A percentile compares a stretch with the other conserved stretches of the same genome.
These are phyloP conservation scores for Eudemis profundana DNA, from an alignment of 2,888 invertebrate species.

Conservation along the genomic window DNA sequence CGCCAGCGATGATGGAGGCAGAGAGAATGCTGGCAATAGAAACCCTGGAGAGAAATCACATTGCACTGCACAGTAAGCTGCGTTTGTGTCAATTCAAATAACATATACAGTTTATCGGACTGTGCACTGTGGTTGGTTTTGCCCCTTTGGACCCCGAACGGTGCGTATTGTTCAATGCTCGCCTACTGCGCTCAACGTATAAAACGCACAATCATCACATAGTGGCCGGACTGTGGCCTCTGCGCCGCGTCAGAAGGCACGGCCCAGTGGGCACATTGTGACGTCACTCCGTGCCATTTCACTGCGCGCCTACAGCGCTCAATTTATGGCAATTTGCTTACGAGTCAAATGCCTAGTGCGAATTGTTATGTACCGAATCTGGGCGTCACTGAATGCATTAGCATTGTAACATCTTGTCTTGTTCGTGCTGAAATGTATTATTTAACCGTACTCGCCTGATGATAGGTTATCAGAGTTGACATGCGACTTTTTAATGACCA, in stretches of 20 bases:
- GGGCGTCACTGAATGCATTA: background rate
- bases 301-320: conserved; percentile 18
- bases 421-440: too few species aligned
- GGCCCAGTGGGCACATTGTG: conserved; percentile 24
- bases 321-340: conserved; percentile 35
- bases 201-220: too few species aligned
- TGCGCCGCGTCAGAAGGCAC: background rate
- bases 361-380: conserved; percentile 9
- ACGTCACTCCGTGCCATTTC: conserved; percentile 32
- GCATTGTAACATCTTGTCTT: too few species aligned
- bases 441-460: too few species aligned
- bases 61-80: background rate
- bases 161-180: too few species aligned
- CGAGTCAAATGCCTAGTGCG: conserved; percentile 25
- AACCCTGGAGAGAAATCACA: background rate
- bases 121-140: too few species aligned
- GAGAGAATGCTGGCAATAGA: too few species aligned
- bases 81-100: background rate
- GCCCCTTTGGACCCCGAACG: too few species aligned
- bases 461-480: too few species aligned
- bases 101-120: too few species aligned
- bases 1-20: background rate
- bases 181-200: too few species aligned
- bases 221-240: background rate
- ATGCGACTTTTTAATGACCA: too few species aligned